Evolutionary conservation across 2,113 vertebrate genomes (phyloP).

Genomic region (Megalops atlanticus): DNA sequence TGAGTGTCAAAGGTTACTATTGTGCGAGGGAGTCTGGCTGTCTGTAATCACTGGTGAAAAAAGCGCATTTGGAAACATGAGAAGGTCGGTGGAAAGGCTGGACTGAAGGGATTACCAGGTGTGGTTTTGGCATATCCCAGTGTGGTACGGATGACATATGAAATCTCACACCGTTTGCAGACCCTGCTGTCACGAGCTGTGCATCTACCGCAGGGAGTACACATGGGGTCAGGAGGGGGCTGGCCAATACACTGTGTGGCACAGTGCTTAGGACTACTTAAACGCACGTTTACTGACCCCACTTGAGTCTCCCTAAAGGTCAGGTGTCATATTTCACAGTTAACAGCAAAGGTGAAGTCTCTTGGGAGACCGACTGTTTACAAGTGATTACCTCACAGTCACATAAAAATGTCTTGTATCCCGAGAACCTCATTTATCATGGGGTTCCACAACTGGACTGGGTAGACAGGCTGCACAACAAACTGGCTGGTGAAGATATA

Average conservation of each 20-base stretch:
- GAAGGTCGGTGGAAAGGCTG: conserved; percentile 54
- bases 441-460: not conserved
- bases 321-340: conserved; percentile 8
- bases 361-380: not conserved
- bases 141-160: conserved; percentile 20
- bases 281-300: conserved; percentile 19
- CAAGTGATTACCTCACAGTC: not conserved
- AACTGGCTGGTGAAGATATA: not conserved
- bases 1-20: conserved; percentile 46
- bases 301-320: conserved; percentile 21
- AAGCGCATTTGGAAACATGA: conserved; percentile 54
- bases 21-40: conserved; percentile 47
- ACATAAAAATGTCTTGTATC: not conserved
- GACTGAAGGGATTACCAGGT: conserved; percentile 44
- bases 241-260: not conserved
- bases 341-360: not conserved
- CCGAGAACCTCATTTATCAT: not conserved
- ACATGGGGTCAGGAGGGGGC: not conserved
- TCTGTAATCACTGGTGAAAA: conserved; percentile 50
- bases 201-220: not conserved
- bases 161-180: conserved; percentile 30
- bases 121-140: conserved; percentile 26
- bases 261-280: not conserved
- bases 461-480: not conserved
- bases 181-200: not conserved